phyloP scores from a whole-genome alignment of 2,113 vertebrate species.

The Oxyura jamaicensis region DNA sequence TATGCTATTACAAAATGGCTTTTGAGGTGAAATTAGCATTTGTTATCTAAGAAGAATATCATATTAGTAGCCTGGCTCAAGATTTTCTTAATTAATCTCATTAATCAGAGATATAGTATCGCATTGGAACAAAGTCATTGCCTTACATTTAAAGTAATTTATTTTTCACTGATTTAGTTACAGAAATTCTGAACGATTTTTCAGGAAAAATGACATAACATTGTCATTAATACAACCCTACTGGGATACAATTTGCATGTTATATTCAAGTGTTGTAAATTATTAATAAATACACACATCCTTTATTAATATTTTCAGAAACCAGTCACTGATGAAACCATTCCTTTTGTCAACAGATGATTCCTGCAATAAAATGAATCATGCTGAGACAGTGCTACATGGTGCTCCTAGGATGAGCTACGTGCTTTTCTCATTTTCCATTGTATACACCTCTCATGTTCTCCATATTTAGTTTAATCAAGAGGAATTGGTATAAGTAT shows the following conservation, averaged over 20 bases:
- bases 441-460: background rate
- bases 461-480: background rate
- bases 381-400: background rate
- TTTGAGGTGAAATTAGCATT: background rate
- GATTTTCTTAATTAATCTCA: background rate
- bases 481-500: background rate
- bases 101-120: background rate
- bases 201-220: background rate
- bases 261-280: background rate
- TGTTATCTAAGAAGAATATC: background rate
- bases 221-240: background rate
- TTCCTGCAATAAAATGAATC: background rate
- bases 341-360: background rate
- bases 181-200: background rate
- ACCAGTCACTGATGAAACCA: background rate
- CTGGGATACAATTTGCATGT: background rate
- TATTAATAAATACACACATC: background rate
- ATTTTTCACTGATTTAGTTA: background rate
- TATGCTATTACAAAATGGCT: background rate
- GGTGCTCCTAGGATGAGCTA: background rate
- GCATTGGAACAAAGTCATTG: background rate
- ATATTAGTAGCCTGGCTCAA: background rate
- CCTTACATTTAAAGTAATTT: background rate
- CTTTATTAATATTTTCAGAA: background rate
- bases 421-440: background rate